Evolutionary conservation across 2,888 invertebrate species (phyloP).

Genomic region (Empis stercorea): DNA sequence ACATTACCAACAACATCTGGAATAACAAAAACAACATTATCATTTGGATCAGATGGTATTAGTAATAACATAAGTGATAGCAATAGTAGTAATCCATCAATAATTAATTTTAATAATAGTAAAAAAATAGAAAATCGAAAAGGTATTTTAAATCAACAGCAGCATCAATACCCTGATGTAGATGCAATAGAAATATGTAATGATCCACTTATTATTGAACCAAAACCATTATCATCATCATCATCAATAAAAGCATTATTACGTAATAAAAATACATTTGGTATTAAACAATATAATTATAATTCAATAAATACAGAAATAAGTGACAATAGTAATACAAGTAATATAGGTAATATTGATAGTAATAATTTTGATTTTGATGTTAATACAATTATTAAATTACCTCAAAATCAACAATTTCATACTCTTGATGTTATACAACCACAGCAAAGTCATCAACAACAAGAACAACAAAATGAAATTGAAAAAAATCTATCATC

Average conservation of each 20-base stretch:
- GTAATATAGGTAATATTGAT: not conserved
- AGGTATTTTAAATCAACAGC: conserved; percentile 7
- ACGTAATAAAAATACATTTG: too few species aligned
- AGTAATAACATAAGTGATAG: conserved; percentile 6
- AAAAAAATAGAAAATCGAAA: too few species aligned
- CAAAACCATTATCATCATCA: not conserved
- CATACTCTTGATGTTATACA: too few species aligned
- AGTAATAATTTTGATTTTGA: too few species aligned
- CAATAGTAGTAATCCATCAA: conserved; percentile 5
- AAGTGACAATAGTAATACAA: not conserved
- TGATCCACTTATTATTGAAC: not conserved
- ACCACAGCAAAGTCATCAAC: conserved; percentile 2
- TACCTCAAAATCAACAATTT: too few species aligned
- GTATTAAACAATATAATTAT: too few species aligned
- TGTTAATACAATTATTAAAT: too few species aligned
- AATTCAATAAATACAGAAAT: not conserved
- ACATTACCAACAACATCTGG: conserved; percentile 10
- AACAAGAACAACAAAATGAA: not conserved
- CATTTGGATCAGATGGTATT: conserved; percentile 8
- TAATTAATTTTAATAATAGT: too few species aligned
- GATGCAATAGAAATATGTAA: not conserved
- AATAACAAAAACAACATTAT: conserved; percentile 12
- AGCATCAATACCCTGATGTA: conserved; percentile 9
- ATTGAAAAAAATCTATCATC: too few species aligned
- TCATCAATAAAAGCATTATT: not conserved